These are phyloP conservation scores for Crioceris asparagi DNA, from an alignment of 2,888 invertebrate genomes.

Conservation along the genomic window DNA sequence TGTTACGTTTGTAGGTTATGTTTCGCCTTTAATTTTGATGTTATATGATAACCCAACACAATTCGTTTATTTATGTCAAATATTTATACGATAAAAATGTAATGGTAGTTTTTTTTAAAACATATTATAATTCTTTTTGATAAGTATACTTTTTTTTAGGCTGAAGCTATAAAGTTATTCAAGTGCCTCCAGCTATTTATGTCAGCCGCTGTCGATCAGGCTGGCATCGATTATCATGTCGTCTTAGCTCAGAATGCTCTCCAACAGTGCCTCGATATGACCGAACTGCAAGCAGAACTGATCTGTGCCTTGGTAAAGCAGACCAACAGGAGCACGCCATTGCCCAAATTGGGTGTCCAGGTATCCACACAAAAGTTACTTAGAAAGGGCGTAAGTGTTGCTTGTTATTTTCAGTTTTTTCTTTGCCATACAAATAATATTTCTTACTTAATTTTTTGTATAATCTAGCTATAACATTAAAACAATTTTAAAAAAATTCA, in stretches of 20 bases:
- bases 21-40: too few species aligned
- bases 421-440: too few species aligned
- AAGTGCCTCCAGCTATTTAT: conserved; percentile 95
- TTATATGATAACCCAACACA: too few species aligned
- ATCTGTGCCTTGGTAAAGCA: conserved; percentile 85
- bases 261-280: conserved; percentile 80
- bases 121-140: too few species aligned
- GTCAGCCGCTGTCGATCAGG: conserved; percentile 90
- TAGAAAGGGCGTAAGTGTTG: conserved; percentile 53
- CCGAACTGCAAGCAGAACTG: conserved; percentile 88
- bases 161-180: conserved; percentile 86
- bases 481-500: too few species aligned
- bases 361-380: conserved; percentile 44
- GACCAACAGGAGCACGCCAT: conserved; percentile 76
- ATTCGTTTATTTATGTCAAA: too few species aligned
- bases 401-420: conserved; percentile 39
- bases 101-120: too few species aligned
- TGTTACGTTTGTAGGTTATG: too few species aligned
- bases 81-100: too few species aligned
- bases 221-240: conserved; percentile 95
- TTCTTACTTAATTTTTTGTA: too few species aligned
- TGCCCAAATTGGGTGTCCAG: conserved; percentile 48
- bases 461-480: too few species aligned
- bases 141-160: conserved; percentile 29
- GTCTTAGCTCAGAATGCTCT: conserved; percentile 93